Conservation (phyloP, 2,797 vertebrate species). For the Triplophysa yarkandensis region DNA sequence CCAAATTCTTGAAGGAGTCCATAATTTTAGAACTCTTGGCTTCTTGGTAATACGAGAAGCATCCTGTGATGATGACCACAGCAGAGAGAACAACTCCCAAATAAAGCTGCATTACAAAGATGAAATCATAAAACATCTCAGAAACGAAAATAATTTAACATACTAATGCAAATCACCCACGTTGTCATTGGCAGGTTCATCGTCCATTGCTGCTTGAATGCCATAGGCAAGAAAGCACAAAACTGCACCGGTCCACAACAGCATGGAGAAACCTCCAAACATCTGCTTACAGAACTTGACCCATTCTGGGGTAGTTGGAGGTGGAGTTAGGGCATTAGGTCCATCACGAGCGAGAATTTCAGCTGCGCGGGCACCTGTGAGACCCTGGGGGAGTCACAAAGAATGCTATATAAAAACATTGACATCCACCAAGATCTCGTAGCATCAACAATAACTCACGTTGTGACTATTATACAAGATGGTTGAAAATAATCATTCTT, state of each 20-base stretch:
- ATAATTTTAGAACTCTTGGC: constrained; percentile 89
- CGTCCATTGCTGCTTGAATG: constrained; percentile 74
- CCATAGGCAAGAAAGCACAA: constrained; percentile 83
- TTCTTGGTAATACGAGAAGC: constrained; percentile 89
- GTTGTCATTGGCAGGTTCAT: constrained; percentile 80
- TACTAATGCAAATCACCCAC: constrained; percentile 66
- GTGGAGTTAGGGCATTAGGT: constrained; percentile 83
- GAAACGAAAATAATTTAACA: neutral
- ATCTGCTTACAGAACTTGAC: constrained; percentile 87
- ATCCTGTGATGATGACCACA: constrained; percentile 87
- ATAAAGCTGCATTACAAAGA: constrained; percentile 73
- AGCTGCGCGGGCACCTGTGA: constrained; percentile 73
- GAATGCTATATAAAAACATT: neutral
- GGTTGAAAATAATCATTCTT: too few species aligned
- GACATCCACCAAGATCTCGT: neutral
- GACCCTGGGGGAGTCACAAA: constrained; percentile 67
- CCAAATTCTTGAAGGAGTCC: constrained; percentile 89
- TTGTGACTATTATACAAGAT: too few species aligned
- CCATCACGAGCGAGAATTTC: constrained; percentile 85
- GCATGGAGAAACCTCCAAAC: constrained; percentile 84
- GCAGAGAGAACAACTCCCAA: constrained; percentile 83
- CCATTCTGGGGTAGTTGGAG: constrained; percentile 88
- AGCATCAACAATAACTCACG: too few species aligned
- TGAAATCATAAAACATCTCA: neutral
- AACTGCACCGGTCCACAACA: constrained; percentile 85